Evolutionary conservation across 2,113 vertebrate species (phyloP), one percentile per base, ranked within the genome.

Genomic region (Panurus biarmicus): DNA sequence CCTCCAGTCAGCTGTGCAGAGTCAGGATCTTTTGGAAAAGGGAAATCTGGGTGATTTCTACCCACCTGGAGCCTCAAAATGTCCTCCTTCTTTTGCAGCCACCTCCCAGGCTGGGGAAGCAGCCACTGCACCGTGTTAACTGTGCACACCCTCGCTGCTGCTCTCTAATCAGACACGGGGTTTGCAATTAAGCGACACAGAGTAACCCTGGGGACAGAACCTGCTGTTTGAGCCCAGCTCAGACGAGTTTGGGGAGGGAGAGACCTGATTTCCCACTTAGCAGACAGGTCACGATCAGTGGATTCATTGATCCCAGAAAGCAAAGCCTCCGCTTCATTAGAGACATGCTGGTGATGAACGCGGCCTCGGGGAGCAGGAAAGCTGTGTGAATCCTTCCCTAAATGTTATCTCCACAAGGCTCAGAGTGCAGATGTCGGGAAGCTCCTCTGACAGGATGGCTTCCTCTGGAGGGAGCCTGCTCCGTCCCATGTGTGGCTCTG

Each of bases 271-370:
- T 95, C 93, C 83, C 95, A 81, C 94, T 96, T 93, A 96, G 93
- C 94, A 96, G 93, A 95, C 89, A 89, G 94, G 92, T 96, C 96
- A 95, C 89, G 76, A 92, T 83, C 69, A 8, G 94, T 53, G 65
- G 86, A 90, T 92, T 94, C 96, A 94, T 95, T 94, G 95, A 95
- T 96, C 92, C 87, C 90, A 95, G 92, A 91, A 95, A 96, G 92
- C 67, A 95, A 93, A 95, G 90, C 87, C 93, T 87, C 58, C 0
- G 71, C 95, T 95, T 94, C 89, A 84, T 93, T 95, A 93, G 86
- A 95, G 86, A 53, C 95, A 65, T 5, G 73, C 92, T 81, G 73
- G 83, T 84, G 90, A 90, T 94, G 94, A 89, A 93, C 3, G 69
- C 0, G 8, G 92, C 91, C 95, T 84, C 10, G 0, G 91, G 91